phyloP scores from a whole-genome alignment of 2,797 vertebrate genomes.

The Heterohyrax brucei region DNA sequence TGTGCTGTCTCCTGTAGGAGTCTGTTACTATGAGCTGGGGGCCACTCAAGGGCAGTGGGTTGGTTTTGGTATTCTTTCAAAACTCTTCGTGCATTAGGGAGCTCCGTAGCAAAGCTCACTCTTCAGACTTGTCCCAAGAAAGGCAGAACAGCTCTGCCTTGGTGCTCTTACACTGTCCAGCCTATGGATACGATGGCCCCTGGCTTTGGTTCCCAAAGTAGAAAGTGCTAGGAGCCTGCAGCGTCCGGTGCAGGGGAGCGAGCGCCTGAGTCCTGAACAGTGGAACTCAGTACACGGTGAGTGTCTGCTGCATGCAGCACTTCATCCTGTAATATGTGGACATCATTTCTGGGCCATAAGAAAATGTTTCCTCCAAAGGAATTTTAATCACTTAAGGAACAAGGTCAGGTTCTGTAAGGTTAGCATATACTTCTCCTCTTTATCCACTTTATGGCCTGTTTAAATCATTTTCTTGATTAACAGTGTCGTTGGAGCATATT shows the following conservation, averaged over 20 bases:
- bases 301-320: background rate
- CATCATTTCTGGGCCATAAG: slow-evolving; percentile 58
- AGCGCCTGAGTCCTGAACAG: background rate
- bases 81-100: background rate
- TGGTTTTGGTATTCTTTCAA: background rate
- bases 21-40: no score
- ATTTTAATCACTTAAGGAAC: slow-evolving; percentile 78
- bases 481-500: slow-evolving; percentile 83
- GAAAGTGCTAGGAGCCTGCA: background rate
- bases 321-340: background rate
- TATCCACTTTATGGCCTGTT: slow-evolving; percentile 78
- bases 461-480: slow-evolving; percentile 86
- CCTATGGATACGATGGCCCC: background rate
- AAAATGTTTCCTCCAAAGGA: slow-evolving; percentile 57
- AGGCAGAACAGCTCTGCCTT: background rate
- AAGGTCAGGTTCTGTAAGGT: slow-evolving; percentile 70
- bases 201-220: background rate
- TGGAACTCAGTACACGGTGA: background rate
- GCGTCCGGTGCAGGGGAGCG: rapidly evolving
- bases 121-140: background rate
- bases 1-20: no score
- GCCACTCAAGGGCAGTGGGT: no score
- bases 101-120: background rate
- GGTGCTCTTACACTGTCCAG: no score
- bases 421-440: slow-evolving; percentile 79